These are phyloP conservation scores for Pollenia amentaria DNA, from an alignment of 2,888 invertebrate species.

Conservation along the genomic window DNA sequence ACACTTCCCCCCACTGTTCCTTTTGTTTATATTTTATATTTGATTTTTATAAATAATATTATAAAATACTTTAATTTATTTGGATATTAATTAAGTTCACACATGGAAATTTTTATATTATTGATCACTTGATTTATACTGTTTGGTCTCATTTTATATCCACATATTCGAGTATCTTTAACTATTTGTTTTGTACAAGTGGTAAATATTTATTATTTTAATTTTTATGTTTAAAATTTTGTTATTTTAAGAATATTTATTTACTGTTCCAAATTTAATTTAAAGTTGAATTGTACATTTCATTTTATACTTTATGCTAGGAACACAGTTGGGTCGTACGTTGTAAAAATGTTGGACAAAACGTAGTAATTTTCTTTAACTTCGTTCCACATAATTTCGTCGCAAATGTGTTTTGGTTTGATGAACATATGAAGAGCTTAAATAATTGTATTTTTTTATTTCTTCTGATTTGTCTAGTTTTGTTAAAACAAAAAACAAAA, in stretches of 20 bases:
- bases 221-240: neutral
- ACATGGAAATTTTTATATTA: neutral
- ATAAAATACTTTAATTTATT: neutral
- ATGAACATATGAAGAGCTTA: too few relatives aligned
- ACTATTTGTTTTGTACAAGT: constrained; percentile 16
- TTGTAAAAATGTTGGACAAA: too few relatives aligned
- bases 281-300: constrained; percentile 43
- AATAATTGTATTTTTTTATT: too few relatives aligned
- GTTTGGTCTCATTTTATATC: constrained; percentile 59
- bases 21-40: neutral
- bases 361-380: too few relatives aligned
- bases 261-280: constrained; percentile 38
- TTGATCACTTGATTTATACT: constrained; percentile 10
- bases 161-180: constrained; percentile 3
- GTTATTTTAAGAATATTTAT: constrained; percentile 15
- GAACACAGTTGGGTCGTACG: too few relatives aligned
- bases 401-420: too few relatives aligned
- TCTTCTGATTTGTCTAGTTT: too few relatives aligned
- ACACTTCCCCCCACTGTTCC: neutral
- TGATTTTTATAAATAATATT: constrained; percentile 4
- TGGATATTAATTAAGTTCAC: too few relatives aligned
- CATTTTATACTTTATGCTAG: constrained; percentile 26
- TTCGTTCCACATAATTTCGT: too few relatives aligned
- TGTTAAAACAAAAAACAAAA: too few relatives aligned
- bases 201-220: constrained; percentile 5